These are phyloP conservation scores for Battus philenor DNA, from an alignment of 1,140 invertebrate genomes.

Conservation along the genomic window DNA sequence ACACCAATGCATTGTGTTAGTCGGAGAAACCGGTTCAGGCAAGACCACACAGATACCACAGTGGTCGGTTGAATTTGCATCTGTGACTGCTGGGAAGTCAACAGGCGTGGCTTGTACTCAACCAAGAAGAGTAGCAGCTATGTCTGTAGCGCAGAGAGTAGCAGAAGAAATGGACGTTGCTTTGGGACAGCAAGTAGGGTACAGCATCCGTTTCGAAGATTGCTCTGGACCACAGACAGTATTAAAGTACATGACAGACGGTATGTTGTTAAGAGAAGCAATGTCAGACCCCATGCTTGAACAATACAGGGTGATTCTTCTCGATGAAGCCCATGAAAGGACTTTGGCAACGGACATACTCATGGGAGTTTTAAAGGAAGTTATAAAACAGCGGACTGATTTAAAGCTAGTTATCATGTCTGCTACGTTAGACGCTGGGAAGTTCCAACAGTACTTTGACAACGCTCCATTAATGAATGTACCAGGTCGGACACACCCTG, in stretches of 20 bases:
- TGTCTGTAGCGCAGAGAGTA: slow-evolving; percentile 98
- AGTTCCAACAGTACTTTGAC: slow-evolving; percentile 99
- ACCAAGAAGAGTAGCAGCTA: slow-evolving; percentile 97
- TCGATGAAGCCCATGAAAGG: slow-evolving; percentile 99
- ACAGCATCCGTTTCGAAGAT: slow-evolving; percentile 99
- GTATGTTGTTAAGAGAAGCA: slow-evolving; percentile 99
- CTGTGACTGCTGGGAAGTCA: slow-evolving; percentile 43
- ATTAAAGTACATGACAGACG: slow-evolving; percentile 98
- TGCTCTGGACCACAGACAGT: slow-evolving; percentile 97
- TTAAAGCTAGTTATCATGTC: slow-evolving; percentile 99
- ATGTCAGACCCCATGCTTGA: slow-evolving; percentile 99
- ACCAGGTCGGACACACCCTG: slow-evolving; percentile 81
- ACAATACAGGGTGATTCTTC: slow-evolving; percentile 95
- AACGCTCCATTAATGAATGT: slow-evolving; percentile 99
- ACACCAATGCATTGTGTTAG: slow-evolving; percentile 94
- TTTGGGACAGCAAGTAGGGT: slow-evolving; percentile 91
- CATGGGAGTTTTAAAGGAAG: slow-evolving; percentile 98
- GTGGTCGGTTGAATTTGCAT: slow-evolving; percentile 74
- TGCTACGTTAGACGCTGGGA: slow-evolving; percentile 99
- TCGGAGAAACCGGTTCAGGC: slow-evolving; percentile 97
- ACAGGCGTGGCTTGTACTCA: slow-evolving; percentile 98
- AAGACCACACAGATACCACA: slow-evolving; percentile 98
- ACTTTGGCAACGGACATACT: slow-evolving; percentile 99
- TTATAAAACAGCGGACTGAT: slow-evolving; percentile 94
- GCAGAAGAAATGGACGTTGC: slow-evolving; percentile 99